Conservation (phyloP, 2,888 invertebrate genomes). For the Andrena trimmerana region DNA sequence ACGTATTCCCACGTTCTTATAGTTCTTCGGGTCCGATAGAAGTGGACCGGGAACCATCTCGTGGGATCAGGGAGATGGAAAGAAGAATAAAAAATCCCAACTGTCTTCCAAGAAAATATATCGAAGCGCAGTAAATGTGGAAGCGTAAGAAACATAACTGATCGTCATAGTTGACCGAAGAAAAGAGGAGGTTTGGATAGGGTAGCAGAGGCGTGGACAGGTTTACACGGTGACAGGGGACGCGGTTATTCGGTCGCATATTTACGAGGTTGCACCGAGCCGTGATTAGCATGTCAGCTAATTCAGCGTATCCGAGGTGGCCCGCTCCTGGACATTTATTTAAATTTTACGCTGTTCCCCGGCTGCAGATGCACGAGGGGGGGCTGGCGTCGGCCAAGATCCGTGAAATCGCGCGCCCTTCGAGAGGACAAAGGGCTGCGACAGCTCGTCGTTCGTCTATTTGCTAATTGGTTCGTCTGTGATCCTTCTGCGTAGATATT, state of each 20-base stretch:
- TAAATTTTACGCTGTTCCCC: slow-evolving; percentile 83
- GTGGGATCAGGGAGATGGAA: too few species aligned
- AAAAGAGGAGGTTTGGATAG: neutral
- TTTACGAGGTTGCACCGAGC: slow-evolving; percentile 57
- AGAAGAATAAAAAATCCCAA: too few species aligned
- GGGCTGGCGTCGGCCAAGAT: slow-evolving; percentile 64
- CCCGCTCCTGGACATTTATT: slow-evolving; percentile 80
- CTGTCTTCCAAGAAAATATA: too few species aligned
- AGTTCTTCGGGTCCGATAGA: too few species aligned
- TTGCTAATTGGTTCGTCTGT: slow-evolving; percentile 65
- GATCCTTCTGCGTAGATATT: slow-evolving; percentile 11
- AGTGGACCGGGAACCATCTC: too few species aligned
- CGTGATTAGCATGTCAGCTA: slow-evolving; percentile 83
- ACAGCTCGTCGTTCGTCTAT: slow-evolving; percentile 61
- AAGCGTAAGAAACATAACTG: too few species aligned
- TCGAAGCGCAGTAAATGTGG: too few species aligned
- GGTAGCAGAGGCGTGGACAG: slow-evolving; percentile 28
- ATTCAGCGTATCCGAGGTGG: slow-evolving; percentile 78
- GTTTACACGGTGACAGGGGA: slow-evolving; percentile 33
- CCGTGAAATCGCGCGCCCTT: slow-evolving; percentile 78
- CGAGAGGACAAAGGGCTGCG: slow-evolving; percentile 62
- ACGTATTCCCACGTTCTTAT: too few species aligned
- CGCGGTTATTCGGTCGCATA: slow-evolving; percentile 73
- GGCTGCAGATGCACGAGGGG: slow-evolving; percentile 73
- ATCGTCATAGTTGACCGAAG: neutral